A percentile compares a stretch with the other conserved stretches of the same genome.
phyloP scores from a whole-genome alignment of 2,888 invertebrate genomes.

The Drosophila ezoana region DNA sequence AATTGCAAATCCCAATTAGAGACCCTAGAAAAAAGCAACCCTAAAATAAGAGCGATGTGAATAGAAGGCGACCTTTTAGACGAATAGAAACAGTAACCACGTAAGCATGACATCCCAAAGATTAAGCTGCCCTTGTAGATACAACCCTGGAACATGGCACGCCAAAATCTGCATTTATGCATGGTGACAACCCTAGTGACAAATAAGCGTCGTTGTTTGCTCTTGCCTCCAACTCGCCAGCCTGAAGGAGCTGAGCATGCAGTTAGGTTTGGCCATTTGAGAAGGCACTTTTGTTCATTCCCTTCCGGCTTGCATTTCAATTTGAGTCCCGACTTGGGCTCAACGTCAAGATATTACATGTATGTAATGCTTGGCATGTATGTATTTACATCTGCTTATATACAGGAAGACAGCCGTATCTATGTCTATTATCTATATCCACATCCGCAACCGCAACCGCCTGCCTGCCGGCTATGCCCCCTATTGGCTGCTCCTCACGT shows the following conservation, averaged over 20 bases:
- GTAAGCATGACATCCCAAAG: no score
- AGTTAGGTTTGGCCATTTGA: not conserved
- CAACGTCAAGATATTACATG: conserved; percentile 47
- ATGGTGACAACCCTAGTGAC: conserved; percentile 6
- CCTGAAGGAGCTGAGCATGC: not conserved
- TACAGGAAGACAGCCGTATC: conserved; percentile 38
- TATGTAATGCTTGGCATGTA: conserved; percentile 2
- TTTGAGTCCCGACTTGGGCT: conserved; percentile 53
- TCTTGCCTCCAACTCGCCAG: no score
- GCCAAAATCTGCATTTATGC: not conserved
- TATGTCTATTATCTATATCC: conserved; percentile 54
- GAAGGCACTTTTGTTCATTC: not conserved
- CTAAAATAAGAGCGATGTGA: no score
- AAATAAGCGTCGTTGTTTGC: not conserved
- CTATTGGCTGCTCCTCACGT: not conserved
- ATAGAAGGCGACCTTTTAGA: no score
- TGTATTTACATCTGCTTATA: conserved; percentile 27
- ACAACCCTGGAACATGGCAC: not conserved
- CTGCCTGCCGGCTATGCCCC: not conserved
- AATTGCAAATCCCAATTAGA: no score
- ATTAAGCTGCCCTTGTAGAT: no score
- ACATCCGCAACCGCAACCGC: conserved; percentile 38
- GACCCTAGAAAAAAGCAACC: no score
- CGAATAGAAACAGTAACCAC: no score
- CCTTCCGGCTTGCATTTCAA: conserved; percentile 57